phyloP scores from a whole-genome alignment of 2,113 vertebrate species.

The Delphinapterus leucas region DNA sequence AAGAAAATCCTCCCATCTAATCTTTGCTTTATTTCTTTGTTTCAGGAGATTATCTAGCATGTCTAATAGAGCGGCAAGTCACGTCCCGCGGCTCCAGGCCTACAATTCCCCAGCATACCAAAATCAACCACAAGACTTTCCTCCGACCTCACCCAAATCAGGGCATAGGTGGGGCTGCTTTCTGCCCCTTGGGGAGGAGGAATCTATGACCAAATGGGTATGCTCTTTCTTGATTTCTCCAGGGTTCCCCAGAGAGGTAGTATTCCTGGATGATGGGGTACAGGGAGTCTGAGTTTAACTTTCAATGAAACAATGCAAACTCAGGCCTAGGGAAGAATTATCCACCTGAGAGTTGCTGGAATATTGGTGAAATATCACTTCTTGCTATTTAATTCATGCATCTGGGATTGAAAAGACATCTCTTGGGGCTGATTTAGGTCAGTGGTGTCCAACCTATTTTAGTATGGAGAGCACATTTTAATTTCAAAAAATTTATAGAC shows the following conservation, averaged over 20 bases:
- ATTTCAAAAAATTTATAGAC: background rate
- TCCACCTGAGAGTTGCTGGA: background rate
- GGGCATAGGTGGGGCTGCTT: background rate
- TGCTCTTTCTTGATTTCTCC: background rate
- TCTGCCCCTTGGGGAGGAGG: background rate
- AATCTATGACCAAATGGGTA: background rate
- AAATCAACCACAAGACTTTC: background rate
- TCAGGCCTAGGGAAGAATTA: background rate
- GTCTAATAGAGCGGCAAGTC: slow-evolving; percentile 51
- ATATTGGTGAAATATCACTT: background rate
- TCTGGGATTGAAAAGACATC: background rate
- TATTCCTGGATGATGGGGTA: background rate
- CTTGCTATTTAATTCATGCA: background rate
- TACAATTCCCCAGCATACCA: background rate
- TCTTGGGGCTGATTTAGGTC: background rate
- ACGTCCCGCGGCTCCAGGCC: background rate
- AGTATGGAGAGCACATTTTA: background rate
- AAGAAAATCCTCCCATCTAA: slow-evolving; percentile 47
- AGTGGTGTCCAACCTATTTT: background rate
- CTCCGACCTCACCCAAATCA: background rate
- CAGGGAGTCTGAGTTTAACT: background rate
- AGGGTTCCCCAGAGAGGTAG: background rate
- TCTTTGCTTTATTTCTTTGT: slow-evolving; percentile 51
- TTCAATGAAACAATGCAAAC: background rate
- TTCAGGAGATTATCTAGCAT: slow-evolving; percentile 53